A percentile compares a stretch with the other conserved stretches of the same genome.
Conservation (phyloP, 2,888 invertebrate genomes). For the Torymus aiolomorphi region DNA sequence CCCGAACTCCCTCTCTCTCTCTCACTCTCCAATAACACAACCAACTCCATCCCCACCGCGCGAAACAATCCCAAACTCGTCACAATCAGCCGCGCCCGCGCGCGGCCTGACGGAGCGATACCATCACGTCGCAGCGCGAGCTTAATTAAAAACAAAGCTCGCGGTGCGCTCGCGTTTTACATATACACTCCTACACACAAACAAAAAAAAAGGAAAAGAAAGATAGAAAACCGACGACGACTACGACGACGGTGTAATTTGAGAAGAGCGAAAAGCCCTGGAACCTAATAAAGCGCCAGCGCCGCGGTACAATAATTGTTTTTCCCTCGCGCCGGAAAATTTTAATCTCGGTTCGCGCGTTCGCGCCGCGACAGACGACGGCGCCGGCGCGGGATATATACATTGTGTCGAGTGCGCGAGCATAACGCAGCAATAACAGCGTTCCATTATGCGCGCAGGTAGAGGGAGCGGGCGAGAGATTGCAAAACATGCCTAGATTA, state of each 20-base stretch:
- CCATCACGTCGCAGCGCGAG: too few relatives aligned
- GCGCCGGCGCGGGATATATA: constrained; percentile 58
- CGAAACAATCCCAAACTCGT: too few relatives aligned
- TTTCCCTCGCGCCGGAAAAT: constrained; percentile 63
- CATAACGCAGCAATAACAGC: constrained; percentile 74
- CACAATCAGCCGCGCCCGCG: too few relatives aligned
- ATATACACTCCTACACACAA: background rate
- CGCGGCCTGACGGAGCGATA: too few relatives aligned
- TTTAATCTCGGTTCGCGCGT: constrained; percentile 68
- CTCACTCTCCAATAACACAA: too few relatives aligned
- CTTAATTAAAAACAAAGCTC: background rate
- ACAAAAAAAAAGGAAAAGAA: background rate
- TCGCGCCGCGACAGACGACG: constrained; percentile 45
- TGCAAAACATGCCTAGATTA: constrained; percentile 75
- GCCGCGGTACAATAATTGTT: constrained; percentile 47
- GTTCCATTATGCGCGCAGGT: constrained; percentile 71
- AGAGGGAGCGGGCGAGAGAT: constrained; percentile 63
- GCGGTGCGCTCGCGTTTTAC: too few relatives aligned
- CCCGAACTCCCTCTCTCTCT: too few relatives aligned
- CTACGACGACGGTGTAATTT: constrained; percentile 11
- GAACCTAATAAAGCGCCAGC: too few relatives aligned
- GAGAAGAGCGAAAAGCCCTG: constrained; percentile 16
- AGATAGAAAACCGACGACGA: background rate
- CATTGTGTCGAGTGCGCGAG: constrained; percentile 69
- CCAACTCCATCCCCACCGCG: too few relatives aligned